Evolutionary conservation across 2,113 vertebrate species (phyloP).

Genomic region (Orcinus orca): DNA sequence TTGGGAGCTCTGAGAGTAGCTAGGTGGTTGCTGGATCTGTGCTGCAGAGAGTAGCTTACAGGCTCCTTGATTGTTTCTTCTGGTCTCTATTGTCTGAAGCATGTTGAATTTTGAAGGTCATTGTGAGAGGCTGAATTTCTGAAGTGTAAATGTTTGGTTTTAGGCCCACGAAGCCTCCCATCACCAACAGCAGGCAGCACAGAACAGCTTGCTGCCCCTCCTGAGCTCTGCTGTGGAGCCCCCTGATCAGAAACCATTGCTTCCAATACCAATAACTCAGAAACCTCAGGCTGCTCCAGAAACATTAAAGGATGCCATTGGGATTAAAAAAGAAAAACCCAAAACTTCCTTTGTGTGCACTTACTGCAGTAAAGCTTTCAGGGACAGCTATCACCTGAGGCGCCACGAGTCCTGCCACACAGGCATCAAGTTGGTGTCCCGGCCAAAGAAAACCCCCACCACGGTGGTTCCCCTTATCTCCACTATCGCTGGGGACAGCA

Average conservation of each 20-base stretch:
- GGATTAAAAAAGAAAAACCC: conserved; percentile 97
- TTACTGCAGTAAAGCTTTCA: conserved; percentile 99
- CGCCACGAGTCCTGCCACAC: conserved; percentile 98
- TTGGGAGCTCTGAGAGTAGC: neutral
- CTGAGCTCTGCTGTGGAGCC: conserved; percentile 95
- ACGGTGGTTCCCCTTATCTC: conserved; percentile 95
- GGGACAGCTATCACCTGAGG: conserved; percentile 98
- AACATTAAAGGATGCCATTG: conserved; percentile 93
- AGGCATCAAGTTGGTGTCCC: conserved; percentile 97
- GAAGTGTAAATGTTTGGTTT: conserved; percentile 87
- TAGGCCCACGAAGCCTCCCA: conserved; percentile 97
- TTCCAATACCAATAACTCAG: conserved; percentile 95
- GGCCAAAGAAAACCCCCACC: conserved; percentile 95
- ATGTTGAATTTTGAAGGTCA: conserved; percentile 66
- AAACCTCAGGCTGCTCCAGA: conserved; percentile 94
- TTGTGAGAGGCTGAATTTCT: conserved; percentile 69
- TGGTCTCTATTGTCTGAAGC: conserved; percentile 50
- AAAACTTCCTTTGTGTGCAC: conserved; percentile 98
- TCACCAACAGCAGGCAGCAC: conserved; percentile 96
- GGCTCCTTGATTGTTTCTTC: conserved; percentile 45
- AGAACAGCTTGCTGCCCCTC: conserved; percentile 96
- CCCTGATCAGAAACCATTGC: conserved; percentile 95
- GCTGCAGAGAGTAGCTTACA: conserved; percentile 8
- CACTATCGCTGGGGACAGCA: conserved; percentile 93
- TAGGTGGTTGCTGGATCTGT: conserved; percentile 13